Percentiles rank a stretch among this genome's conserved stretches.
Conservation (phyloP, 2,888 invertebrate species). For the Scotopteryx bipunctaria region DNA sequence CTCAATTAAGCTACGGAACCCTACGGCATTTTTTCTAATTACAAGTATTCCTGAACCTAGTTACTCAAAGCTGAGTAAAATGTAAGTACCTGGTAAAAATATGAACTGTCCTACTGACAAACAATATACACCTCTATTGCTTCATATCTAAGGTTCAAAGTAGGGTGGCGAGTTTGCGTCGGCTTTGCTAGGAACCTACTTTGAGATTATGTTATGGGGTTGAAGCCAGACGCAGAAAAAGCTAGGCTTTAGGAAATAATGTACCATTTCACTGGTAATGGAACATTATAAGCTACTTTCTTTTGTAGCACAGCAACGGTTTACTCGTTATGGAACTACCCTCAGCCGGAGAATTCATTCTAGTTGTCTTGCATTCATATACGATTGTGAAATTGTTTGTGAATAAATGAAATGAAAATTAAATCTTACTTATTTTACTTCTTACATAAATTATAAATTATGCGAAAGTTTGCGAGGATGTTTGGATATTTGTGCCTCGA, state of each 20-base stretch:
- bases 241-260: slow-evolving; percentile 7
- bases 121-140: neutral
- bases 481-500: too few relatives aligned
- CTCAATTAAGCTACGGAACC: too few relatives aligned
- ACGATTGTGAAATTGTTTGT: too few relatives aligned
- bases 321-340: too few relatives aligned
- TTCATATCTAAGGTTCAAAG: neutral
- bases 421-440: too few relatives aligned
- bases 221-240: slow-evolving; percentile 7
- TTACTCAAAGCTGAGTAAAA: neutral
- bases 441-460: too few relatives aligned
- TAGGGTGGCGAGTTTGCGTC: neutral
- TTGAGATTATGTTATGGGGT: slow-evolving; percentile 12
- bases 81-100: slow-evolving; percentile 10
- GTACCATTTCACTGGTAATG: slow-evolving; percentile 3
- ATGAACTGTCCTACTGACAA: neutral
- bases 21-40: too few relatives aligned
- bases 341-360: too few relatives aligned
- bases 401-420: too few relatives aligned
- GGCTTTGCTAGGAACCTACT: slow-evolving; percentile 7
- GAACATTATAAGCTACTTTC: slow-evolving; percentile 1
- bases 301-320: neutral
- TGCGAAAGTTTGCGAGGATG: too few relatives aligned
- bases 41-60: neutral
- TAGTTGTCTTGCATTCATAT: too few relatives aligned